Percentiles rank a stretch among this genome's conserved stretches.
Evolutionary conservation across 2,113 vertebrate genomes (phyloP).

Genomic region (Eupsittula cactorum): DNA sequence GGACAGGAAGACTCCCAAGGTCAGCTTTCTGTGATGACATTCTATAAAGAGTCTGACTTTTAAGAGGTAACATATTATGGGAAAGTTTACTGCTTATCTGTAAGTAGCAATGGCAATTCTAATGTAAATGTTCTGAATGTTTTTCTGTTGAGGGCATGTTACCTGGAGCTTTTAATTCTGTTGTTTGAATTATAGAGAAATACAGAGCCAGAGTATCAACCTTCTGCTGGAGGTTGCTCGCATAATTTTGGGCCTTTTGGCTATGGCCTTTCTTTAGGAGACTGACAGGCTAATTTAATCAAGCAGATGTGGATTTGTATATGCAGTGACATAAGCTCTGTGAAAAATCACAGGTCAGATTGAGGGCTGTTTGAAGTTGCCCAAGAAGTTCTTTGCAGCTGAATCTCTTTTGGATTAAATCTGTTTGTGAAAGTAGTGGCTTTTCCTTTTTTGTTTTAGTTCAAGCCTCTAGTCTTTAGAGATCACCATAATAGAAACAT

Average conservation of each 20-base stretch:
- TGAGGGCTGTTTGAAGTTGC: background rate
- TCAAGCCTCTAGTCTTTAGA: background rate
- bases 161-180: background rate
- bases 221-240: background rate
- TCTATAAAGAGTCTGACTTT: background rate
- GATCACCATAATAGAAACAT: background rate
- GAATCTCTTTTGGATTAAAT: background rate
- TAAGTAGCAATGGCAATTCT: background rate
- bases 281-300: background rate
- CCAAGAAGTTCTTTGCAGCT: background rate
- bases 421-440: background rate
- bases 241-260: background rate
- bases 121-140: background rate
- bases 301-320: background rate
- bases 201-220: background rate
- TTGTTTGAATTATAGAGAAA: background rate
- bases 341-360: background rate
- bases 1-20: background rate
- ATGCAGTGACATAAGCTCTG: background rate
- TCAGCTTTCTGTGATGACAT: background rate
- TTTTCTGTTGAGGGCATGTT: background rate
- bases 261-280: background rate
- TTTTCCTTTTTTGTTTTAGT: background rate
- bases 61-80: background rate
- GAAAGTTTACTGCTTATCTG: background rate